These are phyloP conservation scores for Gallinago stenura DNA, from an alignment of 2,797 vertebrate species.

Conservation along the genomic window DNA sequence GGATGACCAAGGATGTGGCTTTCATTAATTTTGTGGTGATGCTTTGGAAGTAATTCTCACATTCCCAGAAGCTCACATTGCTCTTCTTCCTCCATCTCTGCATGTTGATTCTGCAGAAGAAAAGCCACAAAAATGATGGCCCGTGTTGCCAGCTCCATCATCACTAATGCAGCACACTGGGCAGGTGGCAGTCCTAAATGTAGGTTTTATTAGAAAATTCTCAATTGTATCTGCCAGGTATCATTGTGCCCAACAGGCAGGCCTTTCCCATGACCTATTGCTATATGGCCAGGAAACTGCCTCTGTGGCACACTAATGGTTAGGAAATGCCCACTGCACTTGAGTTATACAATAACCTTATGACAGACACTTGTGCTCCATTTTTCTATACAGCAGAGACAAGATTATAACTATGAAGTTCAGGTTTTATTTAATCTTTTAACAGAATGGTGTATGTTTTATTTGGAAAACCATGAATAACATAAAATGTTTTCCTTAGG, in stretches of 20 bases:
- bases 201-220: not conserved
- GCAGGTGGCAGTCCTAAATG: not conserved
- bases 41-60: not conserved
- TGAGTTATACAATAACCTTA: not conserved
- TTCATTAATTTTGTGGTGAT: not conserved
- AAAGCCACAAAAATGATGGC: not conserved
- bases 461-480: not conserved
- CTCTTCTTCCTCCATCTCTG: not conserved
- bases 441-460: not conserved
- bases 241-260: not conserved
- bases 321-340: not conserved
- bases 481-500: not conserved
- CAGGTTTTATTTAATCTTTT: constrained; percentile 14
- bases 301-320: not conserved
- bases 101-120: not conserved
- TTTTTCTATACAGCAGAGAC: not conserved
- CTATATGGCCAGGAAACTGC: not conserved
- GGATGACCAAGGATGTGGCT: not conserved
- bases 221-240: not conserved
- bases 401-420: not conserved
- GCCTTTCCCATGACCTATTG: not conserved
- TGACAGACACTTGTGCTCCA: not conserved
- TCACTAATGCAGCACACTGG: not conserved
- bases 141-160: not conserved
- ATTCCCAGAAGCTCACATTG: not conserved